phyloP scores from a whole-genome alignment of 1,140 invertebrate genomes.

The Panulirus ornatus region DNA sequence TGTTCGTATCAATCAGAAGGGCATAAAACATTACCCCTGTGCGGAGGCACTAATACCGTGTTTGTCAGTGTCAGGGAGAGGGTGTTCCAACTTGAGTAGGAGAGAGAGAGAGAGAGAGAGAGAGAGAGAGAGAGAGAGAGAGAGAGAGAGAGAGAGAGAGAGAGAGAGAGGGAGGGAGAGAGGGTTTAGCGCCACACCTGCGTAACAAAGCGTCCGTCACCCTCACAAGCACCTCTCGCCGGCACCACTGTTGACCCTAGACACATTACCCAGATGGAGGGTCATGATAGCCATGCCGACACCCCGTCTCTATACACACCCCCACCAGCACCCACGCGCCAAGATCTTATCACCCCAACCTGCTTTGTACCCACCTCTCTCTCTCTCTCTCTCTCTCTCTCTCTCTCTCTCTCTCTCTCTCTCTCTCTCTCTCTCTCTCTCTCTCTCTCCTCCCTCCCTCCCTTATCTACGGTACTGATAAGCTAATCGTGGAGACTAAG shows the following conservation, averaged over 20 bases:
- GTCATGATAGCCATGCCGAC: background rate
- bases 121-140: background rate
- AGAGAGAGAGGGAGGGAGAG: background rate
- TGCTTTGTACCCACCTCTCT: background rate
- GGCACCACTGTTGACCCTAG: background rate
- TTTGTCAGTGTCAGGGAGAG: no score
- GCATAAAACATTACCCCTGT: no score
- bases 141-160: background rate
- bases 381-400: background rate
- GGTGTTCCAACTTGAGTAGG: no score
- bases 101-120: slow-evolving; percentile 37
- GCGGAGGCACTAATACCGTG: no score
- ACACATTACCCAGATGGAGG: background rate
- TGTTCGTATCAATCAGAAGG: no score
- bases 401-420: slow-evolving; percentile 6
- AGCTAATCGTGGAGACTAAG: background rate
- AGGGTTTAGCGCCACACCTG: background rate
- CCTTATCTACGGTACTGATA: background rate
- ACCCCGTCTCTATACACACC: background rate
- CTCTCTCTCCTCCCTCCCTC: background rate
- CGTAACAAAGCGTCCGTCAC: background rate
- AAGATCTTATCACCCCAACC: background rate
- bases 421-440: slow-evolving; percentile 6
- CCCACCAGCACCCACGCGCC: background rate
- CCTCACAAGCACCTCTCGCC: background rate